Conservation (phyloP, 2,888 invertebrate genomes). For the Sminthurinus aureus region DNA sequence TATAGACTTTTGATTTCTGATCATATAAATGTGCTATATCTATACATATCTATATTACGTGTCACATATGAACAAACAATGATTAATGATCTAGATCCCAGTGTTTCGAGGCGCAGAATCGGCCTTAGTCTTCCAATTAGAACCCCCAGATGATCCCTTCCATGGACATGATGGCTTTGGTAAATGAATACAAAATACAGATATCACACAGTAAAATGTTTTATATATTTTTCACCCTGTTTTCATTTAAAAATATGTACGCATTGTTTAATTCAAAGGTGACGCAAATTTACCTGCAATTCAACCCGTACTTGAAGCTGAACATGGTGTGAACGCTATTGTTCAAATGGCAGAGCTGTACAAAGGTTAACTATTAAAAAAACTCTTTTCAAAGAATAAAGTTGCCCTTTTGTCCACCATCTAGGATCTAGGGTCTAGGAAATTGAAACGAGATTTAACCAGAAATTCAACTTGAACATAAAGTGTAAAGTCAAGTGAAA, state of each 20-base stretch:
- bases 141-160: slow-evolving; percentile 59
- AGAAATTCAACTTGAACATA: too few species aligned
- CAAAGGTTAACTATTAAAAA: slow-evolving; percentile 52
- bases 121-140: slow-evolving; percentile 38
- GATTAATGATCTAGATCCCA: slow-evolving; percentile 65
- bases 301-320: slow-evolving; percentile 56
- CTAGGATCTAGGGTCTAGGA: too few species aligned
- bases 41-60: too few species aligned
- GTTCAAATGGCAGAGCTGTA: slow-evolving; percentile 56
- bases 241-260: too few species aligned
- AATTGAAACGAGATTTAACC: too few species aligned
- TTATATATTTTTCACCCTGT: too few species aligned
- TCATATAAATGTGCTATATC: too few species aligned
- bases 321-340: slow-evolving; percentile 60
- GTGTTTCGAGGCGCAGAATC: slow-evolving; percentile 71
- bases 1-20: too few species aligned
- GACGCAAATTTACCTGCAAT: slow-evolving; percentile 50
- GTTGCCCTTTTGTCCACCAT: background rate
- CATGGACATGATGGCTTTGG: slow-evolving; percentile 63
- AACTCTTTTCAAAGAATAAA: background rate
- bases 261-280: background rate
- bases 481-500: background rate
- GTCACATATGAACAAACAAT: too few species aligned
- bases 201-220: background rate
- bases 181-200: slow-evolving; percentile 49